These are phyloP conservation scores for Drosophila melanica DNA, from an alignment of 1,140 invertebrate genomes.

Conservation along the genomic window DNA sequence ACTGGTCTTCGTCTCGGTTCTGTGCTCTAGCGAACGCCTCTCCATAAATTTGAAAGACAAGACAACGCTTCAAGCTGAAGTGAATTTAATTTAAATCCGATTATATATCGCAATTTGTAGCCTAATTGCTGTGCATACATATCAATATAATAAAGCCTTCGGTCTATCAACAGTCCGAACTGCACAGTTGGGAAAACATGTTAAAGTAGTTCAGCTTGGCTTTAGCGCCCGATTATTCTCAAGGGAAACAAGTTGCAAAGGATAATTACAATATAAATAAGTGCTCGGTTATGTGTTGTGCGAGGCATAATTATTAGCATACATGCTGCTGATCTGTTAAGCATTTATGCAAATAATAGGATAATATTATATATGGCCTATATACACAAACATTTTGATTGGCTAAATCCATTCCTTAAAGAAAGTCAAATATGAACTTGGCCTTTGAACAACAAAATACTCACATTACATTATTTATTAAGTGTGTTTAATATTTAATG, in stretches of 20 bases:
- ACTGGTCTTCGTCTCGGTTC: slow-evolving; percentile 15
- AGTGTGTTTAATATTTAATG: no score
- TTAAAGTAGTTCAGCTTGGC: not conserved
- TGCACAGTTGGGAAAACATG: not conserved
- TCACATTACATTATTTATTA: no score
- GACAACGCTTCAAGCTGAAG: not conserved
- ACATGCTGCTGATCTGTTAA: no score
- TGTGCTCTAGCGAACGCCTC: not conserved
- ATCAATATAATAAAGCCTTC: not conserved
- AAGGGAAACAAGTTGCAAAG: not conserved
- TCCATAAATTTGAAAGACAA: slow-evolving; percentile 27
- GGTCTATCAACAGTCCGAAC: not conserved
- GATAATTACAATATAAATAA: not conserved
- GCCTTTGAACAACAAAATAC: no score
- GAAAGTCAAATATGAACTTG: no score
- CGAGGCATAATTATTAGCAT: not conserved
- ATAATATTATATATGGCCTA: not conserved
- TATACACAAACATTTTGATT: no score
- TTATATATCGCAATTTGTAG: slow-evolving; percentile 15
- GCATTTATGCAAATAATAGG: not conserved
- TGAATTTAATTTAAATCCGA: slow-evolving; percentile 20
- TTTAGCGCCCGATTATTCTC: not conserved
- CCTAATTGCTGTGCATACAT: slow-evolving; percentile 10
- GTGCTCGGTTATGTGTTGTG: not conserved
- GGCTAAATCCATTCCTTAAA: no score